Evolutionary conservation across 2,113 vertebrate genomes (phyloP).

Genomic region (Aspidoscelis tigris): DNA sequence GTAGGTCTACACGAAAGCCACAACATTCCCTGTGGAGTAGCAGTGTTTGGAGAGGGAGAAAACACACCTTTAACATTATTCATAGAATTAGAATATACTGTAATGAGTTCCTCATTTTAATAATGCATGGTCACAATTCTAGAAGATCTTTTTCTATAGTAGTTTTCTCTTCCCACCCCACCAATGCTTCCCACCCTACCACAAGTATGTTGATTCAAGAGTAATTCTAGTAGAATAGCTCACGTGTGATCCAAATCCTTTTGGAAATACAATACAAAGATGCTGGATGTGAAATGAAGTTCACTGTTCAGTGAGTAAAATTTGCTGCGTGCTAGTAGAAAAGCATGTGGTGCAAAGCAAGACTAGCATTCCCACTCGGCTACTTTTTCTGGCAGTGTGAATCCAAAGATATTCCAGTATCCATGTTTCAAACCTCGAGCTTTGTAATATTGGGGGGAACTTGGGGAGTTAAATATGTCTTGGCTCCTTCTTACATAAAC

Average conservation of each 20-base stretch:
- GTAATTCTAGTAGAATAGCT: slow-evolving; percentile 10
- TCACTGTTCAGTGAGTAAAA: slow-evolving; percentile 45
- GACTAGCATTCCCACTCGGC: slow-evolving; percentile 61
- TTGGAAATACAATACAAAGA: slow-evolving; percentile 54
- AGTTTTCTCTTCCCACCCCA: not conserved
- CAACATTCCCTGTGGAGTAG: not conserved
- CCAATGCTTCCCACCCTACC: too few species aligned
- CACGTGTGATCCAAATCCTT: slow-evolving; percentile 40
- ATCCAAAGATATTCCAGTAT: slow-evolving; percentile 59
- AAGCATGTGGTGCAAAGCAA: slow-evolving; percentile 66
- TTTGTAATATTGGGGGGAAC: slow-evolving; percentile 68
- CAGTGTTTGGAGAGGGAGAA: not conserved
- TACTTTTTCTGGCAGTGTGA: slow-evolving; percentile 67
- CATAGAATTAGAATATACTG: not conserved
- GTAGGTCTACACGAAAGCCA: not conserved
- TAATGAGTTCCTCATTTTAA: not conserved
- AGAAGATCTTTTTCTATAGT: not conserved
- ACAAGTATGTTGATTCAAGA: slow-evolving; percentile 4
- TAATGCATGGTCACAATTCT: not conserved
- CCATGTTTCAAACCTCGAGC: slow-evolving; percentile 64
- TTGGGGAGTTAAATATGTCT: slow-evolving; percentile 67
- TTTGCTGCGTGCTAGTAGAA: slow-evolving; percentile 57
- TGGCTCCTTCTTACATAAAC: slow-evolving; percentile 73
- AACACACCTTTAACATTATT: not conserved
- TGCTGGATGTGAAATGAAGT: slow-evolving; percentile 60